A percentile compares a stretch with the other conserved stretches of the same genome.
phyloP scores from a whole-genome alignment of 2,888 invertebrate species.

The Himalopsyche japonica region DNA sequence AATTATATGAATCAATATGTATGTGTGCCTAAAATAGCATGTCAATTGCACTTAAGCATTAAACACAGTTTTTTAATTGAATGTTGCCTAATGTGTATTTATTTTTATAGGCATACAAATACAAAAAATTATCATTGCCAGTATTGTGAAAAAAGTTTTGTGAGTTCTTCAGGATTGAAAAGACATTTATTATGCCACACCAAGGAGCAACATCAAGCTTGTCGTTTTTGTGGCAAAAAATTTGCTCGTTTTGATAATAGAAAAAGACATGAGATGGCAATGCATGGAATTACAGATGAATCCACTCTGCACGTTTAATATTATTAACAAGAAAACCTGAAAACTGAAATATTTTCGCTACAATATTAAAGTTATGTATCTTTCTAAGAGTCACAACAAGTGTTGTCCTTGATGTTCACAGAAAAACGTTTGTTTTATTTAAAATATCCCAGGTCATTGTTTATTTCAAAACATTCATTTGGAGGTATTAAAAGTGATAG shows the following conservation, averaged over 20 bases:
- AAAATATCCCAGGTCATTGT: too few species aligned
- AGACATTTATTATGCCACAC: constrained; percentile 35
- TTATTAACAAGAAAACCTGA: background rate
- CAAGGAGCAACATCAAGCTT: constrained; percentile 27
- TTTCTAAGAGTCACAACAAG: too few species aligned
- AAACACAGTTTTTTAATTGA: background rate
- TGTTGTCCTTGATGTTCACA: too few species aligned
- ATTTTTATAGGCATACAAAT: constrained; percentile 37
- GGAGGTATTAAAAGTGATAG: too few species aligned
- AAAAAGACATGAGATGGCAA: constrained; percentile 36
- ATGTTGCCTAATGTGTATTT: background rate
- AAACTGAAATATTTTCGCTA: background rate
- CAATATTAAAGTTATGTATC: background rate
- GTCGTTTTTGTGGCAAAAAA: constrained; percentile 37
- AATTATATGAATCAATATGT: too few species aligned
- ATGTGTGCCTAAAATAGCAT: too few species aligned
- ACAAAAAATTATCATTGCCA: constrained; percentile 36
- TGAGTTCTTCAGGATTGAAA: constrained; percentile 30
- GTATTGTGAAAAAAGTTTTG: constrained; percentile 36
- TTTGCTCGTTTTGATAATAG: constrained; percentile 36
- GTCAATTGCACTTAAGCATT: too few species aligned
- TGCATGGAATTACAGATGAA: constrained; percentile 29
- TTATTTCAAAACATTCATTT: too few species aligned
- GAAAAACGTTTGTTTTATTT: too few species aligned
- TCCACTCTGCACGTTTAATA: background rate